Evolutionary conservation across 2,888 invertebrate species (phyloP), one percentile per base, ranked within the genome.

Genomic region (Parapristionchus giblindavisi): DNA sequence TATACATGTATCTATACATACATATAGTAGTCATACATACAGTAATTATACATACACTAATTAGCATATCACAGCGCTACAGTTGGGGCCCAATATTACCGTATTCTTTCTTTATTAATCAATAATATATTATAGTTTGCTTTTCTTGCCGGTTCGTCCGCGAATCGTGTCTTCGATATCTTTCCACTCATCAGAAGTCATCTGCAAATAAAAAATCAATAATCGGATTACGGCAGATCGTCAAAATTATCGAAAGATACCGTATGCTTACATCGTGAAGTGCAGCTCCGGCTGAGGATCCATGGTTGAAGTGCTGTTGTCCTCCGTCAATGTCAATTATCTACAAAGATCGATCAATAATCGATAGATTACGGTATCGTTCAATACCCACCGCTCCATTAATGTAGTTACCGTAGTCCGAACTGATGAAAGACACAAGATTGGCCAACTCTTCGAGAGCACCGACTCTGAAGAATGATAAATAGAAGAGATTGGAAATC

Each of bases 321-420:
- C 84, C 85, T 17, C 86, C 86, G 73, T 86, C 86, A 27, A 85
- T 81, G 76, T 85, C 85, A 56, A 85, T 82, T 11, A 83, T 80
- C 84, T 84, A 65, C 32, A 5, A 38, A n/a, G n/a, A n/a, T n/a
- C n/a, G n/a, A n/a, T 36, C n/a, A 52, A 36, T 34, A 52, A 34
- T 68, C 6, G 36, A 11, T 1, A 32, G 34, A 32, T 60, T 29
- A 5, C 14, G 5, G 38, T 24, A 27, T 11, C 40, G 36, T 36
- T 2, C 40, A 29, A 43, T 40, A 8, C 70, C 36, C 8, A 91
- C 91, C 84, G 90, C 89, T 80, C 91, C 91, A 79, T 89, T 90
- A 80, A 91, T 88, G 90, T 90, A 91, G 77, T 85, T 89, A 56
- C 90, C 87, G 83, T 90, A 91, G 82, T 91, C 91, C 79, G 90